phyloP scores from a whole-genome alignment of 2,888 invertebrate genomes.

The Mystacides longicornis region DNA sequence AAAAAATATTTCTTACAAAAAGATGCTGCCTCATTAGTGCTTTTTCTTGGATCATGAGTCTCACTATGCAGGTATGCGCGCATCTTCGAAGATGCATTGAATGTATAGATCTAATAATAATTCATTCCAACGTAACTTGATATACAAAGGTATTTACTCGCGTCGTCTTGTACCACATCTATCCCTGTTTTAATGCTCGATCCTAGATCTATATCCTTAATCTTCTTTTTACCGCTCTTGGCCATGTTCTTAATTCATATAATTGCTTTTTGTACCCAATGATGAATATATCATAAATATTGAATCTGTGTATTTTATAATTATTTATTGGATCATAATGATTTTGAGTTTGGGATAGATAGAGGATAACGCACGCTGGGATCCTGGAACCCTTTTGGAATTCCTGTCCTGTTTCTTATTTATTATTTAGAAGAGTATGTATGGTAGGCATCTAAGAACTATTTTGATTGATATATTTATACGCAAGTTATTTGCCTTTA shows the following conservation, averaged over 20 bases:
- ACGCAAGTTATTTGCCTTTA: no score
- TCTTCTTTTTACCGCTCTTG: background rate
- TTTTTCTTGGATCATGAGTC: no score
- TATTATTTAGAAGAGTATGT: background rate
- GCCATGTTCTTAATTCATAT: background rate
- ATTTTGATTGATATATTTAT: no score
- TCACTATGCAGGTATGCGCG: no score
- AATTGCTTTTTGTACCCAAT: background rate
- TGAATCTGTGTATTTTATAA: background rate
- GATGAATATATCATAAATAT: background rate
- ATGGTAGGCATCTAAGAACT: no score
- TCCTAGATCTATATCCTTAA: background rate
- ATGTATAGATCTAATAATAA: no score
- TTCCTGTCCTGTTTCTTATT: background rate
- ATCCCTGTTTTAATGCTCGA: background rate
- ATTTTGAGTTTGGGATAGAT: background rate
- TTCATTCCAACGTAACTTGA: no score
- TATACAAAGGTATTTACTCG: no score
- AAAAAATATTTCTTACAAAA: no score
- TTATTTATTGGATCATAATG: background rate
- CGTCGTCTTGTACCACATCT: background rate
- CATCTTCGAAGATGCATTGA: no score
- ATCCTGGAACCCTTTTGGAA: background rate
- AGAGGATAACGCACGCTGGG: background rate
- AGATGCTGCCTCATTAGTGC: no score